These are phyloP conservation scores for Diadophis punctatus DNA, from an alignment of 2,113 vertebrate species.

Conservation along the genomic window DNA sequence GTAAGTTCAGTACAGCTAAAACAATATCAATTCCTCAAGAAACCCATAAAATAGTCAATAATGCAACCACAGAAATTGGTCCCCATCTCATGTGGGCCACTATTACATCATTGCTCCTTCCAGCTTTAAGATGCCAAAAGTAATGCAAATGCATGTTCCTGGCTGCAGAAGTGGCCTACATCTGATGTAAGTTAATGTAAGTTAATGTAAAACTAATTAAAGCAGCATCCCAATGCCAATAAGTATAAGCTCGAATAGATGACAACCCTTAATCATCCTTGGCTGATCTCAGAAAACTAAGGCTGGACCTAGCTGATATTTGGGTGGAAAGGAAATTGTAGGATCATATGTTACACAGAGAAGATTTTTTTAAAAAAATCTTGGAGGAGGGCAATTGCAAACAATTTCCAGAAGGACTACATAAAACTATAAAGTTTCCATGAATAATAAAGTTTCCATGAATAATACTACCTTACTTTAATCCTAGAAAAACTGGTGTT, in stretches of 20 bases:
- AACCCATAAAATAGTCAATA: not conserved
- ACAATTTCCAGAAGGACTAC: not conserved
- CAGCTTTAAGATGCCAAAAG: not conserved
- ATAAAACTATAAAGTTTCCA: not conserved
- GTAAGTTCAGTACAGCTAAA: not conserved
- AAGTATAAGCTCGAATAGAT: not conserved
- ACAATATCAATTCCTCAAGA: not conserved
- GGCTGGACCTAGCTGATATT: not conserved
- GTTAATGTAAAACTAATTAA: not conserved
- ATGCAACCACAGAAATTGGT: not conserved
- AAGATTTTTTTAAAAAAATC: not conserved
- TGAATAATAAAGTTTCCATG: too few relatives aligned
- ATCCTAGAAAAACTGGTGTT: not conserved
- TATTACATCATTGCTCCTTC: not conserved
- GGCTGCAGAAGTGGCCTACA: not conserved
- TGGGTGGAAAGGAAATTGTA: not conserved
- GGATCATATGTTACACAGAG: not conserved
- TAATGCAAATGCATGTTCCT: not conserved
- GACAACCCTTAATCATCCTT: not conserved
- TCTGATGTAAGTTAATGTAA: not conserved
- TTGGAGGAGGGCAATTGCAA: not conserved
- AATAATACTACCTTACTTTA: not conserved
- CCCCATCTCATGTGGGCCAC: not conserved
- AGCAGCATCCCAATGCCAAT: not conserved
- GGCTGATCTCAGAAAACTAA: not conserved